Base-by-base conservation (phyloP, 2,113 vertebrate species). In the Periophthalmus modestus region DNA sequence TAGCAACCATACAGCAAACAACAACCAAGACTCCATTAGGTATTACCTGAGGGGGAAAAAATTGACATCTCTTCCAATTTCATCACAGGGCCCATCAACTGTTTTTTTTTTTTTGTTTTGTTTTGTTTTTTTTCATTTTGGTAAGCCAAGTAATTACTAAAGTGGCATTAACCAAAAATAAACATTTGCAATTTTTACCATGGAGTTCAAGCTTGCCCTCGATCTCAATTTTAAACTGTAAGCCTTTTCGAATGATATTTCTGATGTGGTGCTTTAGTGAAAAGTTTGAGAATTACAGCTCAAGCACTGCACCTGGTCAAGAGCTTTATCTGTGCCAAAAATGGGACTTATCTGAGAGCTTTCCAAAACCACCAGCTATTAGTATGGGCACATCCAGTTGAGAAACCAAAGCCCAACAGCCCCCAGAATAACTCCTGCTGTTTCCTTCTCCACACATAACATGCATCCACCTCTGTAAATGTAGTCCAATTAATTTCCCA, bases 401-500 rank as follows among this genome's bases (percentile, higher is more conserved):
- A 72, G 52, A 2, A 46, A 1, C 18, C 73, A 23, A 50, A 75
- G n/a, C 69, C 62, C 73, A 82, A 65, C 1, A 24, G 19, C 16
- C 33, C 36, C 19, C 13, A 52, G 55, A 75, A 62, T 23, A 66
- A 52, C 55, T 4, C 67, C 61, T 12, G 1, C 2, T 7, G 62
- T 23, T 80, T 72, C 23, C 48, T 71, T 72, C 68, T 73, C 63
- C 67, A 63, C 72, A 79, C 74, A 73, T 87, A 59, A 15, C 23
- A 15, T 85, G 80, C 66, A 52, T 66, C 69, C 58, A 77, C 82
- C 54, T 71, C 77, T 58, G 77, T 87, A 54, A 84, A 85, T 63
- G 78, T 68, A 72, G 78, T 89, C 86, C 86, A 85, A 89, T 91
- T 84, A 83, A 87, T 88, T 88, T 85, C 74, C 80, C 75, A 79